A percentile compares a stretch with the other conserved stretches of the same genome.
phyloP scores from a whole-genome alignment of 2,888 invertebrate genomes.

The Steinernema hermaphroditum region DNA sequence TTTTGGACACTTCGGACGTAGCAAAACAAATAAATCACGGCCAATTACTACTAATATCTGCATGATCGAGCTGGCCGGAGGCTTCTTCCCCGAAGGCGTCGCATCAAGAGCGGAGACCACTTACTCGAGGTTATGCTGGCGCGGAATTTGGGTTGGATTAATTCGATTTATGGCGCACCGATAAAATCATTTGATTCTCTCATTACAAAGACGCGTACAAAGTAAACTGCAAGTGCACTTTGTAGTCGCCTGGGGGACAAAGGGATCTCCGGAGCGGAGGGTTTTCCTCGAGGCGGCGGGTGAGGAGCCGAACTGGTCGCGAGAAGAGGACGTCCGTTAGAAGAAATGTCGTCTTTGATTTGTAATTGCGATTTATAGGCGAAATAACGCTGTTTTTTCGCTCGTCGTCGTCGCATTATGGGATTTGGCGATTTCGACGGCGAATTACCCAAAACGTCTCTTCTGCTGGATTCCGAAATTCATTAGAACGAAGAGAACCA shows the following conservation, averaged over 20 bases:
- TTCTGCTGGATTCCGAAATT: not conserved
- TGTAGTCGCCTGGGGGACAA: not conserved
- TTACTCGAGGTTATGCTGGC: not conserved
- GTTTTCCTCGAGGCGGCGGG: not conserved
- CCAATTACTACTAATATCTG: conserved; percentile 11
- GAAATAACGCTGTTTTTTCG: conserved; percentile 28
- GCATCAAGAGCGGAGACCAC: not conserved
- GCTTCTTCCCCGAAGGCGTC: conserved; percentile 14
- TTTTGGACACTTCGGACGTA: conserved; percentile 15
- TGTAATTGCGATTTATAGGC: conserved; percentile 26
- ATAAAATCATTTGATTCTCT: conserved; percentile 22
- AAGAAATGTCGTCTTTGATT: conserved; percentile 23
- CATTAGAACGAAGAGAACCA: not conserved
- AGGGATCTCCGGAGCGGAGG: not conserved
- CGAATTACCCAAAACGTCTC: conserved; percentile 23
- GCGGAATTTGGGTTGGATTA: conserved; percentile 28
- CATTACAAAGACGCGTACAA: conserved; percentile 11
- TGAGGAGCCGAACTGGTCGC: not conserved
- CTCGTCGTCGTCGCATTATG: conserved; percentile 21
- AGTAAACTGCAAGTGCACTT: conserved; percentile 5
- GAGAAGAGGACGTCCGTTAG: conserved; percentile 2
- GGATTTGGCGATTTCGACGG: conserved; percentile 11
- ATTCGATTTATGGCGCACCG: conserved; percentile 27
- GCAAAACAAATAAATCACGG: conserved; percentile 28
- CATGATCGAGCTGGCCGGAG: not conserved